These are phyloP conservation scores for Dicrurus megarhynchus DNA, from an alignment of 2,113 vertebrate genomes.

Conservation along the genomic window DNA sequence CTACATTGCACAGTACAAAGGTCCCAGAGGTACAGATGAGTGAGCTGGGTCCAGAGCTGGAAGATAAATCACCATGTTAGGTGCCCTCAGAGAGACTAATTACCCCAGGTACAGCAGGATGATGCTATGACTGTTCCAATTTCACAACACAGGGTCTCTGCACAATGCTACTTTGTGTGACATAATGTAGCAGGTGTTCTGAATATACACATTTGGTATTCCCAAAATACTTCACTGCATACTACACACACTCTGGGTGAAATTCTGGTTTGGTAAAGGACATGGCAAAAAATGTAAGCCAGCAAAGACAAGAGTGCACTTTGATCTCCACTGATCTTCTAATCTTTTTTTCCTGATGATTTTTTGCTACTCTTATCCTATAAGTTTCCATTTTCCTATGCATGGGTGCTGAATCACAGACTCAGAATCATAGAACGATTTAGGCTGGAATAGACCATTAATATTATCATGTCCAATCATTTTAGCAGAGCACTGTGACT, in stretches of 20 bases:
- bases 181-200: neutral
- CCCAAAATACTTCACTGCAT: neutral
- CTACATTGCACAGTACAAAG: neutral
- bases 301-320: neutral
- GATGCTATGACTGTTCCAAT: neutral
- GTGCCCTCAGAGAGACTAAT: neutral
- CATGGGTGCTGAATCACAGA: neutral
- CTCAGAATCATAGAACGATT: neutral
- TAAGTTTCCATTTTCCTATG: neutral
- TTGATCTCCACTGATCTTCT: neutral
- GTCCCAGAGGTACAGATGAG: neutral
- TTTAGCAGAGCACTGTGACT: neutral
- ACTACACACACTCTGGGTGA: neutral
- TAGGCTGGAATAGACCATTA: neutral
- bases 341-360: neutral
- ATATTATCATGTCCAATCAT: neutral
- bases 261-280: neutral
- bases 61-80: neutral
- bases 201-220: neutral
- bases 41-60: neutral
- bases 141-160: neutral
- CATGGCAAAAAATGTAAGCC: neutral
- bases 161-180: neutral
- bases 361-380: neutral
- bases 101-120: neutral